Evolutionary conservation across 2,113 vertebrate genomes (phyloP), one percentile per base, ranked within the genome.

Genomic region (Apodemus sylvaticus): DNA sequence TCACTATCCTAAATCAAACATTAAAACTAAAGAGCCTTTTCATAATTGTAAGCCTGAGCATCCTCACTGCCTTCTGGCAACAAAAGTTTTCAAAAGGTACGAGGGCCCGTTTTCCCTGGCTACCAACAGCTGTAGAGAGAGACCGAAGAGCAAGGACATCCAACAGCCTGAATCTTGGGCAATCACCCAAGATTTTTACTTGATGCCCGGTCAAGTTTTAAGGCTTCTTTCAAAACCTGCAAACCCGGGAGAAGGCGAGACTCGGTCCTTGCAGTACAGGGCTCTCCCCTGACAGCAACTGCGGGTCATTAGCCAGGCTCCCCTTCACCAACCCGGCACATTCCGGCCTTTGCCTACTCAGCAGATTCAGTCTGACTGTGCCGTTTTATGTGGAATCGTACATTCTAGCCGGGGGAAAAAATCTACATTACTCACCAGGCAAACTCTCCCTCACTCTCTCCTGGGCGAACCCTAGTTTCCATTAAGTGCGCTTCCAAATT

Each of bases 261-360:
- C 55, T 83, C 53, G 53, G 95, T 71, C 87, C 93, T 24, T 34
- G 76, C 45, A 5, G 58, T 3, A 36, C 83, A 36, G 4, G 85
- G 78, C 55, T 42, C 36, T 60, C n/a, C 86, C 64, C 51, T 42
- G 96, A 81, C 96, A 96, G 91, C 82, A 82, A 93, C 82, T 45
- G 79, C 77, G 42, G 48, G 0, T 86, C 89, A 86, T 83, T 39
- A 24, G 14, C 76, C 53, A 20, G 78, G 17, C 60, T 78, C 79
- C 91, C 42, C 89, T 62, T 66, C 79, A 42, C 19, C 94, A 14
- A 48, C 39, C 64, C 82, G 22, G 20, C 24, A 66, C 93, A 13
- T 64, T 83, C 73, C 66, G 34, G 68, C n/a, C 70, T 77, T 11
- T 95, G 95, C 94, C 94, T 4, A 31, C 8, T 97, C 98, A 95